phyloP scores from a whole-genome alignment of 2,113 vertebrate genomes.

The Lichenostomus cassidix region DNA sequence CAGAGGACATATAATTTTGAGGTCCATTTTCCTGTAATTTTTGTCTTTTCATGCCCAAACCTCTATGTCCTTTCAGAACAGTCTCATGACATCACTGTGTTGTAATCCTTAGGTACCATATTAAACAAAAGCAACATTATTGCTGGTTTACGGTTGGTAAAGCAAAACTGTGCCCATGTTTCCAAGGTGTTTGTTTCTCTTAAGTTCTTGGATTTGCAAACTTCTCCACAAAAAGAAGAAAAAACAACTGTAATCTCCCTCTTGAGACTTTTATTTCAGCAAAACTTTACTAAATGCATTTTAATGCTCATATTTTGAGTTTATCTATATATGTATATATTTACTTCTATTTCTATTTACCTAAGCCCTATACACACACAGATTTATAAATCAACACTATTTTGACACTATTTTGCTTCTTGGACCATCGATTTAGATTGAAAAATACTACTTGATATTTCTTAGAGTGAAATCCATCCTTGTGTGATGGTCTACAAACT shows the following conservation, averaged over 20 bases:
- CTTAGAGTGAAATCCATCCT: neutral
- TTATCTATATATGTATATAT: neutral
- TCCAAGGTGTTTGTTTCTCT: neutral
- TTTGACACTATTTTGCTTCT: neutral
- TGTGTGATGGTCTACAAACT: neutral
- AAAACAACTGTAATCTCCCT: neutral
- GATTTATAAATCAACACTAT: neutral
- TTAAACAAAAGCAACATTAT: neutral
- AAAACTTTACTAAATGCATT: neutral
- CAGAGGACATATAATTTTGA: neutral
- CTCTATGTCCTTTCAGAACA: neutral
- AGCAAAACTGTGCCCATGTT: neutral
- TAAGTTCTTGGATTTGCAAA: neutral
- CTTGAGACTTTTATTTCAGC: neutral
- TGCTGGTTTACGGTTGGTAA: neutral
- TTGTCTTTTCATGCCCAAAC: neutral
- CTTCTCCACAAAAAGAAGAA: neutral
- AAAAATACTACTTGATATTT: constrained; percentile 12
- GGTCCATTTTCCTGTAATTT: neutral
- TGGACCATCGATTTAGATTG: neutral
- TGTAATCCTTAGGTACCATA: neutral
- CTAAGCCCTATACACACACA: neutral
- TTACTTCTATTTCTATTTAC: neutral
- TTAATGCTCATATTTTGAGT: neutral
- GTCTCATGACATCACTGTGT: neutral